Percentiles rank a stretch among this genome's conserved stretches.
These are phyloP conservation scores for Drosophila quadrilineata DNA, from an alignment of 1,140 invertebrate species.

Conservation along the genomic window DNA sequence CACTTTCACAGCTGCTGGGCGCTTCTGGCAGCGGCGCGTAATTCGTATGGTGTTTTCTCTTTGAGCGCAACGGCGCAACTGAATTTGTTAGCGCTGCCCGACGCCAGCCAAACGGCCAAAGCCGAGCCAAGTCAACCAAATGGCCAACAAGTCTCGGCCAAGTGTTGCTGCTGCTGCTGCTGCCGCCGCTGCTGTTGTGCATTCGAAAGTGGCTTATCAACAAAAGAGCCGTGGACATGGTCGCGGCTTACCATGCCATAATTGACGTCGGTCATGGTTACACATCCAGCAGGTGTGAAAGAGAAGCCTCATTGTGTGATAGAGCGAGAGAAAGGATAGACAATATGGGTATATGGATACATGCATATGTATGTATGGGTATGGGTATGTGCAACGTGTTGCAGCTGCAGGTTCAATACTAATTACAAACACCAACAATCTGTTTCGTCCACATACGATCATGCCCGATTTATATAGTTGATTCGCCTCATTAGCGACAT, in stretches of 20 bases:
- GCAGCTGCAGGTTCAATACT: conserved; percentile 52
- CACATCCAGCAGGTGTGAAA: background rate
- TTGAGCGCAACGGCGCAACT: conserved; percentile 73
- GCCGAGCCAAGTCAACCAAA: conserved; percentile 8
- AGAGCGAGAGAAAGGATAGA: background rate
- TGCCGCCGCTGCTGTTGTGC: conserved; percentile 60
- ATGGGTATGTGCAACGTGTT: conserved; percentile 36
- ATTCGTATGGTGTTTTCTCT: conserved; percentile 69
- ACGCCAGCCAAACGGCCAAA: conserved; percentile 35
- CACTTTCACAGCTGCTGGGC: conserved; percentile 63
- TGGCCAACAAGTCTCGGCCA: conserved; percentile 24
- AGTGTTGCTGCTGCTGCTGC: too few species aligned
- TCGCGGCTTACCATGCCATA: conserved; percentile 51
- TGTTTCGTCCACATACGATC: conserved; percentile 37
- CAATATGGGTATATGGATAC: too few species aligned
- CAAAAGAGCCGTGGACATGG: conserved; percentile 57
- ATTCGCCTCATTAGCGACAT: conserved; percentile 51
- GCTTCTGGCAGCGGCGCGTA: conserved; percentile 35
- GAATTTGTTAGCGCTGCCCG: conserved; percentile 47
- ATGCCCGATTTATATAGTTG: conserved; percentile 58
- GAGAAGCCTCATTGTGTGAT: background rate
- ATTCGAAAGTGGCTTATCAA: conserved; percentile 78
- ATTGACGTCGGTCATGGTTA: conserved; percentile 50
- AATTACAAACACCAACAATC: conserved; percentile 62
- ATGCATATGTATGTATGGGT: too few species aligned